Evolutionary conservation across 2,113 vertebrate species (phyloP), one percentile per base, ranked within the genome.

Genomic region (Bombycilla garrulus): DNA sequence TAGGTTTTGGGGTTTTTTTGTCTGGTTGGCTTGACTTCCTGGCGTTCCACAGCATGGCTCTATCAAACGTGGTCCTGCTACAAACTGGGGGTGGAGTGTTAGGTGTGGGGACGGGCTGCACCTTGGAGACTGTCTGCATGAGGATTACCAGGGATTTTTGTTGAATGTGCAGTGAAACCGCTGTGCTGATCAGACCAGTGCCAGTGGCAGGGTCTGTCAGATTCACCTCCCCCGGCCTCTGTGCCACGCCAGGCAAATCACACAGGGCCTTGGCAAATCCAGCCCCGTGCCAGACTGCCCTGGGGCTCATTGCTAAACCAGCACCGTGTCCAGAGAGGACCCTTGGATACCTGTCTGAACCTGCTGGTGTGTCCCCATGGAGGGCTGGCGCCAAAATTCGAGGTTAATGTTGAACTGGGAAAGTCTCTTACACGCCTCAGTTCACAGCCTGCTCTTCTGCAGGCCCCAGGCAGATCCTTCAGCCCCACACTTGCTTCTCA

Each of bases 401-500:
- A 31, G 8, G 20, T 51, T 56, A 6, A 6, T 50, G 58, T 64
- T 60, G 21, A 29, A 12, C 44, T 77, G 31, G 11, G 15, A 28
- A 87, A 61, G 9, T 33, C 12, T 79, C 48, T 64, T 44, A 44
- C 0, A 0, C 44, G 16, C 19, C 33, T 60, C 44, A 65, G 0
- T 47, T 88, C 14, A 10, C 44, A 83, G 36, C 1, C 2, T 73
- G 44, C n/a, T 92, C 62, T 56, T 91, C 38, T 3, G 1, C 19
- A 45, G 23, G 31, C 12, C 83, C 48, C 36, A 70, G 40, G 25
- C 2, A 38, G 10, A 20, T 47, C 65, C 61, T 66, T 74, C 69
- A 81, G 78, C 33, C 7, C 21, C 57, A 4, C 0, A 0, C 9
- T 38, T 82, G 50, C 18, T 76, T 61, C 33, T 28, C 28, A 54